Evolutionary conservation across 2,888 invertebrate species (phyloP).

Genomic region (Liopterus haemorrhoidalis): DNA sequence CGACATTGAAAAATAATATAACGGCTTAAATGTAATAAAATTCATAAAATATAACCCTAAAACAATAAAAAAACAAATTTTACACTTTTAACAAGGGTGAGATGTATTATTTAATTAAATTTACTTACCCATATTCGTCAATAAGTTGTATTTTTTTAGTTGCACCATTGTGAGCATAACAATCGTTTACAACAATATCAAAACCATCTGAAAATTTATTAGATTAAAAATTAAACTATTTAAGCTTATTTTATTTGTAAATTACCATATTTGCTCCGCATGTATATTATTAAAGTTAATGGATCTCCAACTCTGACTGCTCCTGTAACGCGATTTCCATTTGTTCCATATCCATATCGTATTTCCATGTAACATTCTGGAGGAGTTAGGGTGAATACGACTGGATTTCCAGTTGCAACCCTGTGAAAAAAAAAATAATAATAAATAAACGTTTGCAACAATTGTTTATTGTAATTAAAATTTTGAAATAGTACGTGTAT

Average conservation of each 20-base stretch:
- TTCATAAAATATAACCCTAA: not conserved
- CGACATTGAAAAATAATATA: no score
- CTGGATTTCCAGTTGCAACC: constrained; percentile 90
- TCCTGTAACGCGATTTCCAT: constrained; percentile 77
- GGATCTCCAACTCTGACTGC: constrained; percentile 91
- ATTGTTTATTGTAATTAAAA: not conserved
- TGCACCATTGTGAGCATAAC: constrained; percentile 89
- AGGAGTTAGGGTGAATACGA: constrained; percentile 86
- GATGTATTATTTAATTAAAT: constrained; percentile 1
- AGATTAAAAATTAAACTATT: not conserved
- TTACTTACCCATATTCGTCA: constrained; percentile 76
- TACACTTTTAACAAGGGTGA: not conserved
- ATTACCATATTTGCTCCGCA: constrained; percentile 90
- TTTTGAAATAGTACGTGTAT: not conserved
- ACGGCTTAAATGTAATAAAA: no score
- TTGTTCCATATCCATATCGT: constrained; percentile 81
- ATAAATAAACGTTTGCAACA: not conserved
- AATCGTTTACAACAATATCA: constrained; percentile 91
- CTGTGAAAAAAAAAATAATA: constrained; percentile 47
- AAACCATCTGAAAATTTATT: constrained; percentile 68
- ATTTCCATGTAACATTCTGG: constrained; percentile 97
- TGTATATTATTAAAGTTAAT: constrained; percentile 84
- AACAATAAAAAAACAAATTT: not conserved
- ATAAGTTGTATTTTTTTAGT: constrained; percentile 87
- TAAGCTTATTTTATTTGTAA: constrained; percentile 14